phyloP scores from a whole-genome alignment of 1,140 invertebrate species.

The Ptiloglossa arizonensis region DNA sequence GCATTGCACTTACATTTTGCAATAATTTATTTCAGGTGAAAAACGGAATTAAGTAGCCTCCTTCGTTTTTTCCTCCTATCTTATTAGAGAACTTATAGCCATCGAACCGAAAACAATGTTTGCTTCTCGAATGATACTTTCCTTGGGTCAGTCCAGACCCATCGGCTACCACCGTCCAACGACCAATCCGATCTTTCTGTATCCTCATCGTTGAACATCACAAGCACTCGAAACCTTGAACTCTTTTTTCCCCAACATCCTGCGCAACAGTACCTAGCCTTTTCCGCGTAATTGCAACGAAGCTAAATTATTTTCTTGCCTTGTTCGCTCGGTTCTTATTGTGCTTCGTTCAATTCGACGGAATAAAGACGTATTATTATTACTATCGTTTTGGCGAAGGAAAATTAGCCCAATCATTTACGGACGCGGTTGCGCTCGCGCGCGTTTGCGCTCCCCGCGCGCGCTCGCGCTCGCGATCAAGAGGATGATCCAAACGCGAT shows the following conservation, averaged over 20 bases:
- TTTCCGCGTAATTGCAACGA: background rate
- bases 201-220: too few species aligned
- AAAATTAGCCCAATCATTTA: background rate
- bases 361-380: background rate
- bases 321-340: background rate
- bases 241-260: background rate
- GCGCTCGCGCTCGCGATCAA: conserved; percentile 22
- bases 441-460: too few species aligned
- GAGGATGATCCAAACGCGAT: conserved; percentile 54
- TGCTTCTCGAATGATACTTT: conserved; percentile 25
- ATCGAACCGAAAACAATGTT: conserved; percentile 16
- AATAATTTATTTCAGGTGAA: too few species aligned
- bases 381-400: background rate
- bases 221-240: background rate
- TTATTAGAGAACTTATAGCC: background rate
- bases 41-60: too few species aligned
- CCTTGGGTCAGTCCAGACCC: too few species aligned
- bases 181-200: too few species aligned
- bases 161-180: too few species aligned
- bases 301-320: background rate
- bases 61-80: background rate
- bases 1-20: too few species aligned
- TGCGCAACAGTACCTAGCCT: background rate
- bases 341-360: background rate
- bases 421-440: background rate